Evolutionary conservation across 2,888 invertebrate species (phyloP), one percentile per base, ranked within the genome.

Genomic region (Crepidodera aurea): DNA sequence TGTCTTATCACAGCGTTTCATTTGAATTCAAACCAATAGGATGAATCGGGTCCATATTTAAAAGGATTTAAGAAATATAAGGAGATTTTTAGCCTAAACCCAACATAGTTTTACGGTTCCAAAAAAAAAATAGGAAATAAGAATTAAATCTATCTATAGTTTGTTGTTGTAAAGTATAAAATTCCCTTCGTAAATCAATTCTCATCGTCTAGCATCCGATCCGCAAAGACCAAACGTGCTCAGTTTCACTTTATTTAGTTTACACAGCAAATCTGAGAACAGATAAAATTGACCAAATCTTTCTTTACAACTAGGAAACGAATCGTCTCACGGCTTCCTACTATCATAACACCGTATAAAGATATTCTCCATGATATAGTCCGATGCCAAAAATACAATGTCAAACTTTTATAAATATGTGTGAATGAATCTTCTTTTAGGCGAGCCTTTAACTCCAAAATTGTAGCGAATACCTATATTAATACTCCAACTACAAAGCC

Each of bases 261-360:
- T 63, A 65, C 65, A 62, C 66, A 62, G 68, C 67, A 65, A 69
- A 68, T 67, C 67, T 68, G 65, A 57, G 64, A 65, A 65, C 55
- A 62, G 64, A 72, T 70, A 69, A 68, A 71, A 71, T 69, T 72
- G 70, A 71, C 71, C 71, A 70, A 71, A 72, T 72, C 70, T 66
- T 67, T 66, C 65, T 65, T 58, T 60, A 42, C 57, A 48, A 46
- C 22, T n/a, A 27, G 16, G 13, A 48, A 48, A 48, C 27, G 59
- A 66, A 61, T 66, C 68, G 63, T 62, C 66, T 66, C 69, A 67
- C 67, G 66, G 64, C 60, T 44, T n/a, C 42, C 15, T 4, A 48
- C 56, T 61, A 61, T 65, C 50, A 63, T 61, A 65, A 63, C 61
- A 65, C 15, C 37, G 44, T 55, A 60, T 62, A 34, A 50, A 39